A percentile compares a stretch with the other conserved stretches of the same genome.
Evolutionary conservation across 2,113 vertebrate genomes (phyloP).

Genomic region (Passer domesticus): DNA sequence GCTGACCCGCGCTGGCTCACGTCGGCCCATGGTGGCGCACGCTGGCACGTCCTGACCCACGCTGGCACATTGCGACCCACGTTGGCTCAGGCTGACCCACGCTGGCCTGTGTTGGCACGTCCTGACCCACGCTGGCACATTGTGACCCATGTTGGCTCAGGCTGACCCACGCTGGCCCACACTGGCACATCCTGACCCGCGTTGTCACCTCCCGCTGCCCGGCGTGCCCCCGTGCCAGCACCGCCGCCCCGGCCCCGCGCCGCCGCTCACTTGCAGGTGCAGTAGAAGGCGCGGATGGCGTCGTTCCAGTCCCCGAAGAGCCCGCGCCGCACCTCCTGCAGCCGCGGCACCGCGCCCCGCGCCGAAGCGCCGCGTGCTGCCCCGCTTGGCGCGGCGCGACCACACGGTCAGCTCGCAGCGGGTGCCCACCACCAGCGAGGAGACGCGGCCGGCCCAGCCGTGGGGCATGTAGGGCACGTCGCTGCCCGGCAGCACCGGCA

Average conservation of each 20-base stretch:
- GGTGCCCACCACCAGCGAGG: constrained; percentile 76
- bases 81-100: no score
- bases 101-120: no score
- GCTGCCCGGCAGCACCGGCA: neutral
- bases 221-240: fast-evolving
- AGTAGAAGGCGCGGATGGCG: constrained; percentile 72
- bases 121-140: fast-evolving
- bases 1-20: fast-evolving
- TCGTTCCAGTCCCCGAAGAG: constrained; percentile 70
- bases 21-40: fast-evolving
- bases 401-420: constrained; percentile 72
- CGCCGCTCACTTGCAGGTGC: constrained; percentile 49
- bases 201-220: fast-evolving
- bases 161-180: fast-evolving
- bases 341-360: constrained; percentile 25
- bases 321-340: constrained; percentile 71
- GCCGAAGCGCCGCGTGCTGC: constrained; percentile 26
- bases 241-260: neutral
- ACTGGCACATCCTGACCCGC: fast-evolving
- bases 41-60: no score
- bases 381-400: constrained; percentile 51
- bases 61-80: no score
- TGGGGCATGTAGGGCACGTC: constrained; percentile 73
- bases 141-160: fast-evolving
- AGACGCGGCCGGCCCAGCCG: constrained; percentile 19